Evolutionary conservation across 2,888 invertebrate genomes (phyloP).

Genomic region (Tachina fera): DNA sequence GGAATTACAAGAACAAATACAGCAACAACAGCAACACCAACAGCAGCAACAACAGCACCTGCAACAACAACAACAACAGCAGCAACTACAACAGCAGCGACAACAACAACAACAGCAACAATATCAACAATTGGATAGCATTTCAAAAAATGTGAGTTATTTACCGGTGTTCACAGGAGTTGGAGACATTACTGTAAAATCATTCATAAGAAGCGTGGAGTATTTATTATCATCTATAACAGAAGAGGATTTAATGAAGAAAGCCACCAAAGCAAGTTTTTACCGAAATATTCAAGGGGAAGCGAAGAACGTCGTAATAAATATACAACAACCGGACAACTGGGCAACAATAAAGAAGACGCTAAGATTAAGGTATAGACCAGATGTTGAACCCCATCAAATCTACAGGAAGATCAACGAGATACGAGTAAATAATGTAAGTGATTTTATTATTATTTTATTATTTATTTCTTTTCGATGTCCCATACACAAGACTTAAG

Average conservation of each 20-base stretch:
- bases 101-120: too few species aligned
- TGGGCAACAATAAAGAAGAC: background rate
- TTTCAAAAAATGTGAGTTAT: background rate
- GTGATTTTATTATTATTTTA: too few species aligned
- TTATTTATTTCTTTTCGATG: too few species aligned
- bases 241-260: too few species aligned
- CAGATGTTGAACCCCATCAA: background rate
- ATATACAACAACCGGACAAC: background rate
- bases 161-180: slow-evolving; percentile 2
- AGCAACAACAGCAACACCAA: too few species aligned
- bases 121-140: too few species aligned
- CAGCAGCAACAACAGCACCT: background rate
- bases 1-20: too few species aligned
- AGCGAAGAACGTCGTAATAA: background rate
- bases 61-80: too few species aligned
- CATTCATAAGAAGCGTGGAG: background rate
- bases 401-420: background rate
- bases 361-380: background rate
- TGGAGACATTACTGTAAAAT: background rate
- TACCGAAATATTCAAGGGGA: background rate
- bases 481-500: too few species aligned
- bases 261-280: background rate
- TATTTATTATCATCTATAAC: background rate
- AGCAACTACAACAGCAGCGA: too few species aligned
- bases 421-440: background rate